Evolutionary conservation across 2,888 invertebrate species (phyloP).

Genomic region (Baronia brevicornis): DNA sequence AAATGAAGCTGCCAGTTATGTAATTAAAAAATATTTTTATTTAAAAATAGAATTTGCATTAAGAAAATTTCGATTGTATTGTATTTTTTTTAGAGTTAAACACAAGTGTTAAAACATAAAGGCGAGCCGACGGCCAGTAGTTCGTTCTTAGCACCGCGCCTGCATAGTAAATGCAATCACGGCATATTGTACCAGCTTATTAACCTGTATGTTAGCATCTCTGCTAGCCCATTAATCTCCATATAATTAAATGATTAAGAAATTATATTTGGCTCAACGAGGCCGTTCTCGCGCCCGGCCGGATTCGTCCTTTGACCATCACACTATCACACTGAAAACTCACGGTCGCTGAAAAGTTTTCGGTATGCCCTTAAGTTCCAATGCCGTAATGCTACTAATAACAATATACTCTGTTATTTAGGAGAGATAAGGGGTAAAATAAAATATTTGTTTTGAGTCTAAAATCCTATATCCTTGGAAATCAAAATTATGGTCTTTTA

Average conservation of each 20-base stretch:
- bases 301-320: slow-evolving; percentile 37
- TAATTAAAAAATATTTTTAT: slow-evolving; percentile 11
- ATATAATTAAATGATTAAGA: slow-evolving; percentile 75
- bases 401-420: no score
- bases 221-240: slow-evolving; percentile 66
- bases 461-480: no score
- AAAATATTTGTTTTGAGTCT: no score
- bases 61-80: no score
- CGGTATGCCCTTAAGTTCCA: no score
- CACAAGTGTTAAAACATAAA: slow-evolving; percentile 10
- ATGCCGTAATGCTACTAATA: slow-evolving; percentile 17
- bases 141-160: slow-evolving; percentile 21
- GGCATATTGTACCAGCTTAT: slow-evolving; percentile 53
- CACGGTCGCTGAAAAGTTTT: slow-evolving; percentile 23
- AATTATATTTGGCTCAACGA: slow-evolving; percentile 71
- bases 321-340: slow-evolving; percentile 36
- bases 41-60: no score
- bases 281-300: slow-evolving; percentile 52
- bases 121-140: slow-evolving; percentile 13
- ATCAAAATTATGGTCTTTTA: no score
- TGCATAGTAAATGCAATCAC: slow-evolving; percentile 43
- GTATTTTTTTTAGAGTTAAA: no score
- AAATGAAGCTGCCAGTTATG: slow-evolving; percentile 7
- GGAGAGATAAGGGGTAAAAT: no score
- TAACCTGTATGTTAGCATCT: slow-evolving; percentile 62